Conservation (phyloP, 2,888 invertebrate genomes). For the Zygaena filipendulae region DNA sequence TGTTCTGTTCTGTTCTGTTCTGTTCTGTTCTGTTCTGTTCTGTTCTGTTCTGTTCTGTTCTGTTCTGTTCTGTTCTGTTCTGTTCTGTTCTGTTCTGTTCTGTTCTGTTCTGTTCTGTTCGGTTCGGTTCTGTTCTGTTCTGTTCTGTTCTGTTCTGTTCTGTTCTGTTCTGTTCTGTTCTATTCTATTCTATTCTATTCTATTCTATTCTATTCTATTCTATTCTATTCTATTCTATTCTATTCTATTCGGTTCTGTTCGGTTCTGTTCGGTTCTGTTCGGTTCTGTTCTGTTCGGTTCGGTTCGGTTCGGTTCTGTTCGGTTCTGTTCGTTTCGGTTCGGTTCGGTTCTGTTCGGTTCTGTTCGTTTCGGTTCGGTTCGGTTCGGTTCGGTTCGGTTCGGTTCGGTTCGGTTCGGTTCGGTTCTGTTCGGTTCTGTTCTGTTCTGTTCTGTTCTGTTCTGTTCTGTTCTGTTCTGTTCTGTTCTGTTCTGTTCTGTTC, state of each 20-base stretch:
- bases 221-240: no score
- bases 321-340: no score
- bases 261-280: no score
- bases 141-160: constrained; percentile 1
- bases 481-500: constrained; percentile 3
- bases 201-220: no score
- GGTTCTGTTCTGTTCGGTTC: no score
- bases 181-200: no score
- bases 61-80: constrained; percentile 4
- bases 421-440: no score
- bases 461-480: constrained; percentile 2
- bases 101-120: background rate
- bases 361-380: no score
- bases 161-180: constrained; percentile 1
- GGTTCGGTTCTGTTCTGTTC: no score
- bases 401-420: constrained; percentile 1
- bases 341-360: no score
- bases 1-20: constrained; percentile 3
- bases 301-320: constrained; percentile 1
- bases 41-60: constrained; percentile 4
- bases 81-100: constrained; percentile 2
- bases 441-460: constrained; percentile 2
- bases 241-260: no score
- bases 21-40: constrained; percentile 1
- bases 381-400: constrained; percentile 2